Evolutionary conservation across 2,888 invertebrate species (phyloP).

Genomic region (Dolichopus griseipennis): DNA sequence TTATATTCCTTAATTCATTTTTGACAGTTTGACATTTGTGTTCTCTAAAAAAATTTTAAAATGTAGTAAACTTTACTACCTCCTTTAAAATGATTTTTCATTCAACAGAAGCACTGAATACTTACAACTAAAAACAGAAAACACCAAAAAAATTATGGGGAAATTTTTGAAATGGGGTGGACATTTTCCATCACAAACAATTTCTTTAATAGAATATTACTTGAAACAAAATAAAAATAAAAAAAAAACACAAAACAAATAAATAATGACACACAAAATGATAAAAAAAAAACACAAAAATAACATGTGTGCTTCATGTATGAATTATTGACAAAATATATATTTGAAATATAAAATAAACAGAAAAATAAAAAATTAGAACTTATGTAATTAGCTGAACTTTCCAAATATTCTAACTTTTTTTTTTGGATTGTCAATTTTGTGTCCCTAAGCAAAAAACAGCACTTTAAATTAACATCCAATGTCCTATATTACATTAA

Average conservation of each 20-base stretch:
- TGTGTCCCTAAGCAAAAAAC: not conserved
- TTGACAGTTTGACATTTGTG: too few relatives aligned
- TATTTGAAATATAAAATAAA: not conserved
- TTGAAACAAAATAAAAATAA: not conserved
- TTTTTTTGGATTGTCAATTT: not conserved
- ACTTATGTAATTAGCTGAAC: slow-evolving; percentile 1
- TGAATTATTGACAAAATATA: not conserved
- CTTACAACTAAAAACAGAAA: too few relatives aligned
- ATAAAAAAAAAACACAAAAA: not conserved
- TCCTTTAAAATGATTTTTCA: too few relatives aligned
- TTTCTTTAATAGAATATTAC: not conserved
- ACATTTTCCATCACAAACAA: not conserved
- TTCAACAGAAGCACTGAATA: too few relatives aligned
- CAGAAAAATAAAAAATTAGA: not conserved
- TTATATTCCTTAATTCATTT: too few relatives aligned
- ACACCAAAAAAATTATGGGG: too few relatives aligned
- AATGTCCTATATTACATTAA: slow-evolving; percentile 1
- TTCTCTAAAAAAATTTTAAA: too few relatives aligned
- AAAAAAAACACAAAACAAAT: not conserved
- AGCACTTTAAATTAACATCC: not conserved
- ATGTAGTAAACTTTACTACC: too few relatives aligned
- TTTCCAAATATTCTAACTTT: not conserved
- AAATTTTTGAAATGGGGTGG: too few relatives aligned
- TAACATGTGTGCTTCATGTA: slow-evolving; percentile 1
- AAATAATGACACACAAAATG: not conserved